Percentiles rank a stretch among this genome's conserved stretches.
Evolutionary conservation across 2,888 invertebrate species (phyloP).

Genomic region (Harpagoxenus sublaevis): DNA sequence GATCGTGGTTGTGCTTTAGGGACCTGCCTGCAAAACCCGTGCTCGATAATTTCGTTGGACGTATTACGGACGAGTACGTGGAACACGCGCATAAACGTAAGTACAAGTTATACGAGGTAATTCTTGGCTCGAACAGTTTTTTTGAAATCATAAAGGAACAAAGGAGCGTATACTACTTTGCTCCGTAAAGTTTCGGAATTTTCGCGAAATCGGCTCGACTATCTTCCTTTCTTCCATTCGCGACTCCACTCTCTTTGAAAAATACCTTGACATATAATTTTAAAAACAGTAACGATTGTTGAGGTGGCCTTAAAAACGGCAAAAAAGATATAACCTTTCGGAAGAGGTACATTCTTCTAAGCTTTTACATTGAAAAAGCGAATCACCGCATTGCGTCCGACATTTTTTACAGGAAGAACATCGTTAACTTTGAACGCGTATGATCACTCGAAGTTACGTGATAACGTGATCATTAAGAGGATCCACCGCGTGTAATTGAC

Average conservation of each 20-base stretch:
- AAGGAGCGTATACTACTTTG: constrained; percentile 8
- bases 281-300: background rate
- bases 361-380: background rate
- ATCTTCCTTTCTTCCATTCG: background rate
- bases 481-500: background rate
- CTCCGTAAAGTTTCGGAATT: constrained; percentile 27
- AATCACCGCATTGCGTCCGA: background rate
- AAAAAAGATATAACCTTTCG: background rate
- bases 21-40: constrained; percentile 63
- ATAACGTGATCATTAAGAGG: background rate
- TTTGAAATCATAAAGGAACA: constrained; percentile 60
- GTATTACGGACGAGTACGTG: constrained; percentile 63
- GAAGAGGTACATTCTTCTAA: background rate
- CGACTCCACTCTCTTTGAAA: background rate
- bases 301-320: background rate
- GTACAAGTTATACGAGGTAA: constrained; percentile 68
- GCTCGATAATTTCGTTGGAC: constrained; percentile 72
- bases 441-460: background rate
- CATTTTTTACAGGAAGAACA: background rate
- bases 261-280: background rate
- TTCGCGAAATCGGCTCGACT: constrained; percentile 6
- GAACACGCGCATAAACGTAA: constrained; percentile 63
- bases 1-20: constrained; percentile 65
- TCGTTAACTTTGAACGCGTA: background rate
- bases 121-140: constrained; percentile 58